These are phyloP conservation scores for Paraescarpia echinospica DNA, from an alignment of 1,140 invertebrate species.

Conservation along the genomic window DNA sequence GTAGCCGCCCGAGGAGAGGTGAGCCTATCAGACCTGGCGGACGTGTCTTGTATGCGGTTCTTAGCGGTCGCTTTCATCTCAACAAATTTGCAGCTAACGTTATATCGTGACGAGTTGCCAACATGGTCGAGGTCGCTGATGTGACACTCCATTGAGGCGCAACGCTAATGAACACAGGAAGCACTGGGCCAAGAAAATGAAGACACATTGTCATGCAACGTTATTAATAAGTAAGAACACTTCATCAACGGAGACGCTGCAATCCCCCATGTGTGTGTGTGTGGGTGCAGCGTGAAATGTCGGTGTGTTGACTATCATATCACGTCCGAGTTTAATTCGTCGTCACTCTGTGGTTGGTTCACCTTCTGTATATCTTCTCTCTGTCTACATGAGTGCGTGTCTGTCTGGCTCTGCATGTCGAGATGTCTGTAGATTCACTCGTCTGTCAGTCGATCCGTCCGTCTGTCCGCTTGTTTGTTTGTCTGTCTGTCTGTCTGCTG, in stretches of 20 bases:
- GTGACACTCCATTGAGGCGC: neutral
- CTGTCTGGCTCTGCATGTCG: neutral
- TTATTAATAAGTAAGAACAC: neutral
- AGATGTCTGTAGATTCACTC: neutral
- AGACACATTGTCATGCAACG: neutral
- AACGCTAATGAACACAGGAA: neutral
- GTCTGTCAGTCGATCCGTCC: neutral
- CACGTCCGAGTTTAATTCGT: neutral
- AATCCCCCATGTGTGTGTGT: neutral
- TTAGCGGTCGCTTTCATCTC: neutral
- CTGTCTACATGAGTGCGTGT: neutral
- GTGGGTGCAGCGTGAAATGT: neutral
- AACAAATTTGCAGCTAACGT: neutral
- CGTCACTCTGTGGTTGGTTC: neutral
- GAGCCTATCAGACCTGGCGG: neutral
- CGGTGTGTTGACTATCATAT: neutral
- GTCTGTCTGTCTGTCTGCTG: too few species aligned
- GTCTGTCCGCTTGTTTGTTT: neutral
- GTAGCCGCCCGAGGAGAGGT: neutral
- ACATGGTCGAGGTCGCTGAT: neutral
- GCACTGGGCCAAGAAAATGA: neutral
- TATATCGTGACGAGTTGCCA: neutral
- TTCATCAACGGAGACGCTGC: neutral
- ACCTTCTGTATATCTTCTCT: neutral
- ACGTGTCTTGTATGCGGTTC: neutral